Base-by-base conservation (phyloP, 2,113 vertebrate species). In the Turdus rufiventris region DNA sequence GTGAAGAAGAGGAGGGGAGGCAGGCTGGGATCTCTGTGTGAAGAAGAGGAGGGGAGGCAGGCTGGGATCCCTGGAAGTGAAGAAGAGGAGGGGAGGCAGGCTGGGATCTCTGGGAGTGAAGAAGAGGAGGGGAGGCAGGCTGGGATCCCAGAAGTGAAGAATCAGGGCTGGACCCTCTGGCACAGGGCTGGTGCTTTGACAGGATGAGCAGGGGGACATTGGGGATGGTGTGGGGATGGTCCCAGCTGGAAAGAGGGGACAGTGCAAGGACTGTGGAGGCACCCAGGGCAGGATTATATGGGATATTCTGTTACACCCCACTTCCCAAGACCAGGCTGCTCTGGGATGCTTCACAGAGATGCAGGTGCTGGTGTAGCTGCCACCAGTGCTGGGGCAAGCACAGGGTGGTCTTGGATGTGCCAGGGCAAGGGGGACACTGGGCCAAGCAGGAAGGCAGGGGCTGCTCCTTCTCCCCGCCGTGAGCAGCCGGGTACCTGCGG, bases 401-500 rank as follows among this genome's bases (percentile, higher is more conserved):
- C 2, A 10, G n/a, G 19, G 12, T 18, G 67, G 14, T 18, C 15
- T 20, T 3, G 13, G 51, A 4, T 0, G 6, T 29, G 48, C 25
- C 48, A 34, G 29, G 54, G 14, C 26, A 2, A 33, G 74, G 40
- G 8, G 34, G 28, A 24, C 3, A 8, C 5, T 5, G 23, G 3
- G 4, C 72, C 45, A 10, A 31, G 53, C 67, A 79, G 26, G 34
- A 24, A 24, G 43, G 62, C 21, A 31, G 51, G 26, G 12, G 16
- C 60, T 7, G 58, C 12, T 54, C 56, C 54, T 50, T n/a, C 3
- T 67, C 33, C 48, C 38, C 4, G 1, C 10, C 26, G 2, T 0
- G 2, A 10, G 36, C 62, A 31, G 19, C 58, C 6, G 38, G 0
- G 71, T 97, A 99, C 99, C 99, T 99, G 99, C 1, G 99, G 99